Evolutionary conservation across 2,888 invertebrate genomes (phyloP).

Genomic region (Bombyx huttoni): DNA sequence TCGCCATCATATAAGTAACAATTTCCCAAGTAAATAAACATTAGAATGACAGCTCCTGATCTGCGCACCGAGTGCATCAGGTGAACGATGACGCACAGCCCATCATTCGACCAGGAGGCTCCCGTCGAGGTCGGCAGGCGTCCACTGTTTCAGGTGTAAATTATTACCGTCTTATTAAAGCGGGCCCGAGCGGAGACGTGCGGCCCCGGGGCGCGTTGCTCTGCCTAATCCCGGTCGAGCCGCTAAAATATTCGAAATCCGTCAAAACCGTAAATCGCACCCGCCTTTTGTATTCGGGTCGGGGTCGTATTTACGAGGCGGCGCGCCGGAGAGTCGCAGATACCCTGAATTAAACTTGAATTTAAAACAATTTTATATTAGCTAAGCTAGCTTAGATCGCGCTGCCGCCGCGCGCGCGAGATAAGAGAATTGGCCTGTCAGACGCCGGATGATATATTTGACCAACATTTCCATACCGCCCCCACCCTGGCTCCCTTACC

Average conservation of each 20-base stretch:
- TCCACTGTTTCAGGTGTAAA: constrained; percentile 17
- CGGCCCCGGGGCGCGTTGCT: constrained; percentile 32
- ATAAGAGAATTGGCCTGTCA: constrained; percentile 93
- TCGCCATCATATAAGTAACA: neutral
- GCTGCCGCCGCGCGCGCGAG: constrained; percentile 74
- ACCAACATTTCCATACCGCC: constrained; percentile 87
- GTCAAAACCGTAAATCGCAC: constrained; percentile 67
- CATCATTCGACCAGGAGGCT: neutral
- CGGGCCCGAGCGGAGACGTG: constrained; percentile 18
- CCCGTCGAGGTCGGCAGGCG: constrained; percentile 7
- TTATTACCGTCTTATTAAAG: constrained; percentile 45
- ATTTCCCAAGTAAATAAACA: neutral
- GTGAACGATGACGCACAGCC: neutral
- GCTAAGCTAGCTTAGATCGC: constrained; percentile 72
- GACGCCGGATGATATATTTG: constrained; percentile 90
- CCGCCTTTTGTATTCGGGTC: constrained; percentile 54
- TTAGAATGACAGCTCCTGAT: constrained; percentile 3
- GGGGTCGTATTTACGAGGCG: constrained; percentile 52
- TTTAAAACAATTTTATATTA: constrained; percentile 74
- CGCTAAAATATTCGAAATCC: constrained; percentile 62
- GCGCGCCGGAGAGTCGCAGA: constrained; percentile 52
- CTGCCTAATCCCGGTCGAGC: constrained; percentile 31
- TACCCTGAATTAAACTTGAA: constrained; percentile 71
- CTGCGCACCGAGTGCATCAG: too few relatives aligned
- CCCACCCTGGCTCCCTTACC: constrained; percentile 41